Evolutionary conservation across 1,140 invertebrate genomes (phyloP), one percentile per base, ranked within the genome.

Genomic region (Scaptomyza pallida): DNA sequence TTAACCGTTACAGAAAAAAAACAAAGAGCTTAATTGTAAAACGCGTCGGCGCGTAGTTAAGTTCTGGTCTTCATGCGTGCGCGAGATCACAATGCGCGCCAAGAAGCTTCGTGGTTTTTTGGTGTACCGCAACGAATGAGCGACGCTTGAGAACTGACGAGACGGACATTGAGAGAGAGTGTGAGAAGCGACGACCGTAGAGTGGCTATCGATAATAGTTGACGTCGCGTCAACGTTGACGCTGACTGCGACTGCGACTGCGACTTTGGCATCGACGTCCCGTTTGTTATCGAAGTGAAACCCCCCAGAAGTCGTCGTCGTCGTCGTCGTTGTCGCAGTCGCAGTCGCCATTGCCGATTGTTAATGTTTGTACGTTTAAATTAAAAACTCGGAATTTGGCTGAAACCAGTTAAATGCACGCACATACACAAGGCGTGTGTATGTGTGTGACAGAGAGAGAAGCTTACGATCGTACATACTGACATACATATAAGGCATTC

Each of bases 321-420:
- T 47, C 15, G 59, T 57, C 17, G 54, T 55, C 6, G 57, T 23
- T 5, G 23, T 4, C 23, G 44, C 8, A 4, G 41, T 57, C 50
- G 48, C 15, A 17, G 48, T 37, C 50, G 50, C 33, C 50, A 35
- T 55, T 55, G 44, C 55, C 63, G 62, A 77, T 65, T 63, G 54
- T 57, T 54, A 71, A 44, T 78, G 72, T 54, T 61, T 69, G 64
- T 60, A 64, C 47, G 63, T 68, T 86, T 78, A 78, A 86, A 86
- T 81, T 86, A 86, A 85, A n/a, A 86, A 60, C 74, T 76, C 82
- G 81, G 75, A 88, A 88, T 88, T 88, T 82, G 78, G 82, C 82
- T 78, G 57, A 88, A 88, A 88, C 82, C 82, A 88, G 82, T 88
- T 82, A 54, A 72, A 72, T 44, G 64, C 64, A 61, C 41, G 50